Percentiles rank a stretch among this genome's conserved stretches.
Evolutionary conservation across 2,113 vertebrate species (phyloP).

Genomic region (Peromyscus polionotus): DNA sequence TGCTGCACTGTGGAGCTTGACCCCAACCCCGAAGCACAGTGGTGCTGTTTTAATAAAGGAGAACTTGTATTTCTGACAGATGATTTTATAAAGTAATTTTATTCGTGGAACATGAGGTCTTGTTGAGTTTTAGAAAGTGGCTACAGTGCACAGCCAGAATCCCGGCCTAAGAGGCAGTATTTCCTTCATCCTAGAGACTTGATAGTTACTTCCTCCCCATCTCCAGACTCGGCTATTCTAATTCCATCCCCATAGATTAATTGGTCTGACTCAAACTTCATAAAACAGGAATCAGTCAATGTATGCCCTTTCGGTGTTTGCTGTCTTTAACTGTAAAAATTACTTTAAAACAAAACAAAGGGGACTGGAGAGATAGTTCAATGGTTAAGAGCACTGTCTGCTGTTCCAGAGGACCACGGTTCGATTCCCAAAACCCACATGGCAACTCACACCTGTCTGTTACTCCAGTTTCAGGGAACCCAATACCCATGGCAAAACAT

Average conservation of each 20-base stretch:
- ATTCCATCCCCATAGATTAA: background rate
- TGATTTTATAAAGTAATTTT: background rate
- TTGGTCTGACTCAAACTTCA: background rate
- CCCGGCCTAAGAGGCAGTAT: background rate
- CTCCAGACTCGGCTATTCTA: background rate
- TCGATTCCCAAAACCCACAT: background rate
- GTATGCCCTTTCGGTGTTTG: background rate
- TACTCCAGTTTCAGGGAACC: background rate
- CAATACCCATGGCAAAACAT: background rate
- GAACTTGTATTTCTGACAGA: background rate
- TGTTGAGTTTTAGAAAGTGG: background rate
- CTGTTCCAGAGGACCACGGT: background rate
- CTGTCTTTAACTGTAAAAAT: background rate
- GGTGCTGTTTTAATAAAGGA: background rate
- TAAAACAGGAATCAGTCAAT: background rate
- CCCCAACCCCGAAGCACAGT: background rate
- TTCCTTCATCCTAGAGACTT: background rate
- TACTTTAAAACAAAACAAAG: background rate
- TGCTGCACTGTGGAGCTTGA: background rate
- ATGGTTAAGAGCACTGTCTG: background rate
- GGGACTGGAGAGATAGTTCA: background rate
- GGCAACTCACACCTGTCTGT: background rate
- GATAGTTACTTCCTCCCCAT: background rate
- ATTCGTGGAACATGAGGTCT: background rate
- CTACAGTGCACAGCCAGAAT: background rate